Percentiles rank a stretch among this genome's conserved stretches.
phyloP scores from a whole-genome alignment of 2,888 invertebrate genomes.

The Melanotus villosus region DNA sequence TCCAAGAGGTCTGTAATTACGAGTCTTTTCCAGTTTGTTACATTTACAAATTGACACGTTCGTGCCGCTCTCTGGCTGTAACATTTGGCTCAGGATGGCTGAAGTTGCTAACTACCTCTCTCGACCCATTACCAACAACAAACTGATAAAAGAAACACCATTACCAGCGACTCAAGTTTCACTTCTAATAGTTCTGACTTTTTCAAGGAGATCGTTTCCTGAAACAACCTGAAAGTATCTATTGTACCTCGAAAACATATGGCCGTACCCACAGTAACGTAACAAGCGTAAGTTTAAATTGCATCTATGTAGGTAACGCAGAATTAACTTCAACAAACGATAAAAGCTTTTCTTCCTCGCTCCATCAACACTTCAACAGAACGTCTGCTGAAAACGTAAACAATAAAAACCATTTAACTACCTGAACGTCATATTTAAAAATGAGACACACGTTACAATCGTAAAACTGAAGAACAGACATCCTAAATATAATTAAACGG shows the following conservation, averaged over 20 bases:
- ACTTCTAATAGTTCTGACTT: constrained; percentile 48
- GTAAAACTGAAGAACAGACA: background rate
- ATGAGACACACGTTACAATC: background rate
- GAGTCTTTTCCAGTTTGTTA: constrained; percentile 67
- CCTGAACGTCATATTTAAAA: background rate
- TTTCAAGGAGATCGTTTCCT: constrained; percentile 40
- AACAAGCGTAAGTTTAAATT: constrained; percentile 27
- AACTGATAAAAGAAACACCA: constrained; percentile 54
- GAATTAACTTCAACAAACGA: constrained; percentile 25
- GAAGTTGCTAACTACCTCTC: constrained; percentile 64
- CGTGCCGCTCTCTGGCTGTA: constrained; percentile 55
- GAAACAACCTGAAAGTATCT: constrained; percentile 42
- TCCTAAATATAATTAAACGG: too few relatives aligned
- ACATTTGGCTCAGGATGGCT: constrained; percentile 56
- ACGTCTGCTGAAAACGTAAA: constrained; percentile 4
- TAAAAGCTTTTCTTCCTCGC: constrained; percentile 5
- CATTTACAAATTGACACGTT: constrained; percentile 67
- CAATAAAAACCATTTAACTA: background rate
- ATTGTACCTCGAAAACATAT: constrained; percentile 42
- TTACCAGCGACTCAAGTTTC: constrained; percentile 47
- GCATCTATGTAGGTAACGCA: constrained; percentile 22
- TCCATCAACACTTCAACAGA: background rate
- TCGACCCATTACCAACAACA: constrained; percentile 62
- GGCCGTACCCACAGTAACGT: constrained; percentile 36
- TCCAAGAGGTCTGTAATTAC: constrained; percentile 64